A percentile compares a stretch with the other conserved stretches of the same genome.
phyloP scores from a whole-genome alignment of 2,797 vertebrate species.

The Scolopax bukidnonensis region DNA sequence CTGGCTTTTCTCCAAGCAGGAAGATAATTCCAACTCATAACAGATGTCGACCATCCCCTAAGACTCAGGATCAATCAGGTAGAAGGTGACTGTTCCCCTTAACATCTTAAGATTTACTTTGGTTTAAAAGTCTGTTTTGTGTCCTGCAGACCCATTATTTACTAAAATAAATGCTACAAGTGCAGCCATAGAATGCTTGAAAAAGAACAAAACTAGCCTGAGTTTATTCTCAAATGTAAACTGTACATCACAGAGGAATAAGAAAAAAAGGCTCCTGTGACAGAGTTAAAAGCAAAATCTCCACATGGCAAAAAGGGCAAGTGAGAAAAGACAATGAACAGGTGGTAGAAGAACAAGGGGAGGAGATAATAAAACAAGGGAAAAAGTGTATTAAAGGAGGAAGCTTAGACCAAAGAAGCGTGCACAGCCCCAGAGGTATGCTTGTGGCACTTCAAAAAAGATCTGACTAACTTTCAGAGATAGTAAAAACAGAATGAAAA shows the following conservation, averaged over 20 bases:
- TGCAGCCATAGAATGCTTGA: background rate
- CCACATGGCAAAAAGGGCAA: background rate
- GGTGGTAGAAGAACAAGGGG: background rate
- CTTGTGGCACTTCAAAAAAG: background rate
- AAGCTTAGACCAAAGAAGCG: background rate
- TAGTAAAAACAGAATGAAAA: background rate
- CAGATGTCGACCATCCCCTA: slow-evolving; percentile 22
- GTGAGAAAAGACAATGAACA: background rate
- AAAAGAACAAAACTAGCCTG: background rate
- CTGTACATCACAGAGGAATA: background rate
- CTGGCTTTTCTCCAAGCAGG: background rate
- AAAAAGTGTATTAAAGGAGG: background rate
- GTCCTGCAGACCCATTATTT: background rate
- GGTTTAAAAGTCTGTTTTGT: background rate
- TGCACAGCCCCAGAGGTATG: background rate
- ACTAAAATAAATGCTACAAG: background rate
- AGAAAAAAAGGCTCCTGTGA: background rate
- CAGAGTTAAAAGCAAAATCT: background rate
- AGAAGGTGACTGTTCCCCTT: slow-evolving; percentile 48
- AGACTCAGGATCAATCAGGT: background rate
- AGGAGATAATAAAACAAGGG: background rate
- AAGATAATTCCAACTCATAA: background rate
- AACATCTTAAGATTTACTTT: background rate
- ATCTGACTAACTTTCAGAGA: background rate
- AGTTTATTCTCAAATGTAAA: background rate